Percentiles rank a stretch among this genome's conserved stretches.
Conservation (phyloP, 2,888 invertebrate species). For the Chymomyza fuscimana region DNA sequence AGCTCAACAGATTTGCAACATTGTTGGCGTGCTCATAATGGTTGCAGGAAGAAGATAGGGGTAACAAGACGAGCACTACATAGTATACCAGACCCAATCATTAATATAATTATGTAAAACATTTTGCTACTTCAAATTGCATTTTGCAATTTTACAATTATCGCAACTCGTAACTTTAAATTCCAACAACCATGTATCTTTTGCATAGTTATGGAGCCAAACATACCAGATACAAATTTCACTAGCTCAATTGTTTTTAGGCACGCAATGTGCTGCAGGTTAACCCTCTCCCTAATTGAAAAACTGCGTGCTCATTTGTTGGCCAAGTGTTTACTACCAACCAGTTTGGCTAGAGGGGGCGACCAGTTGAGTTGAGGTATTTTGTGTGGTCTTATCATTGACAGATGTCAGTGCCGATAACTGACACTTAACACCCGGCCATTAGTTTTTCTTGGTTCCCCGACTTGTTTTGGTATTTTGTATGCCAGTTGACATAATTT, state of each 20-base stretch:
- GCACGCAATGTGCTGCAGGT: slow-evolving; percentile 39
- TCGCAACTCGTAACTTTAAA: slow-evolving; percentile 46
- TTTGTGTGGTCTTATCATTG: slow-evolving; percentile 59
- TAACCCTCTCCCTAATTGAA: slow-evolving; percentile 43
- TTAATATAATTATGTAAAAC: slow-evolving; percentile 60
- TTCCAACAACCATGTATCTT: slow-evolving; percentile 44
- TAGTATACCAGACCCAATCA: slow-evolving; percentile 18
- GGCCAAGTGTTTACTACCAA: background rate
- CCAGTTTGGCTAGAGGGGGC: background rate
- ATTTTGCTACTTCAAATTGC: slow-evolving; percentile 17
- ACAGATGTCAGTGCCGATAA: slow-evolving; percentile 60
- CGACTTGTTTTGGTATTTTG: slow-evolving; percentile 28
- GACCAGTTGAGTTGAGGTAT: slow-evolving; percentile 13
- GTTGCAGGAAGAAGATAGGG: background rate
- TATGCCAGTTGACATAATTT: slow-evolving; percentile 55
- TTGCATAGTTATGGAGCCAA: background rate
- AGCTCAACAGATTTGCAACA: slow-evolving; percentile 29
- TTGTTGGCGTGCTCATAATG: slow-evolving; percentile 11
- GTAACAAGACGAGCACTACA: slow-evolving; percentile 1
- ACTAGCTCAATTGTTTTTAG: slow-evolving; percentile 36
- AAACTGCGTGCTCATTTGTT: slow-evolving; percentile 43
- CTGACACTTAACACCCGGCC: slow-evolving; percentile 62
- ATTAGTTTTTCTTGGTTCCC: slow-evolving; percentile 29
- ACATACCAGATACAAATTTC: background rate
- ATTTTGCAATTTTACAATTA: slow-evolving; percentile 55